Conservation (phyloP, 2,113 vertebrate genomes). For the Motacilla alba region DNA sequence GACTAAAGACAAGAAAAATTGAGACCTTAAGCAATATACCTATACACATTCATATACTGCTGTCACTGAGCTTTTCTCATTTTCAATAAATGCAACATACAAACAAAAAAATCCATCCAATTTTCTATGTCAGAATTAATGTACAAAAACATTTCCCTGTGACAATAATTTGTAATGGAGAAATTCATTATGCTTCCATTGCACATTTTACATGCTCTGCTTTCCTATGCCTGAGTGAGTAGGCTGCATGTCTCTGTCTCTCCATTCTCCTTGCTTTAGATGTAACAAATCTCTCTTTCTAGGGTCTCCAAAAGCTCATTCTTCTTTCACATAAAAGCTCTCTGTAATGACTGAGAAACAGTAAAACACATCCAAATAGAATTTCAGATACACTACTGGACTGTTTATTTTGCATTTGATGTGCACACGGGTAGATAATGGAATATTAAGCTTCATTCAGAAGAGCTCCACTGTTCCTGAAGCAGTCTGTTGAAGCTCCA, state of each 20-base stretch:
- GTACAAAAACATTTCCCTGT: conserved; percentile 40
- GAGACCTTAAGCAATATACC: conserved; percentile 8
- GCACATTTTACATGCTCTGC: conserved; percentile 1
- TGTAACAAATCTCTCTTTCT: conserved; percentile 8
- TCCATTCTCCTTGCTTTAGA: not conserved
- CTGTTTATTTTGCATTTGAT: not conserved
- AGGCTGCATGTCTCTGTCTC: conserved; percentile 15
- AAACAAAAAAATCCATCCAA: conserved; percentile 45
- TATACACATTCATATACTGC: conserved; percentile 18
- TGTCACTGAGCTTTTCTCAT: conserved; percentile 8
- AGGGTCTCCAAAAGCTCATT: conserved; percentile 5
- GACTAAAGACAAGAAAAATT: conserved; percentile 34
- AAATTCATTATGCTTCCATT: conserved; percentile 15
- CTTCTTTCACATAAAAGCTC: not conserved
- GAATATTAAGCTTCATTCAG: not conserved
- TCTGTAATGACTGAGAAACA: not conserved
- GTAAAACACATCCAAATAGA: not conserved
- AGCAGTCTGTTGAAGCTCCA: not conserved
- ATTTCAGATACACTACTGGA: not conserved
- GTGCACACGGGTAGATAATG: not conserved
- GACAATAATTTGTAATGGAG: conserved; percentile 37
- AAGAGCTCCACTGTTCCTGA: not conserved
- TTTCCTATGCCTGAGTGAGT: conserved; percentile 5
- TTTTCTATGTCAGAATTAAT: conserved; percentile 37
- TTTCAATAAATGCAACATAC: conserved; percentile 20